phyloP scores from a whole-genome alignment of 1,140 invertebrate genomes.

The Lordiphosa mommai region DNA sequence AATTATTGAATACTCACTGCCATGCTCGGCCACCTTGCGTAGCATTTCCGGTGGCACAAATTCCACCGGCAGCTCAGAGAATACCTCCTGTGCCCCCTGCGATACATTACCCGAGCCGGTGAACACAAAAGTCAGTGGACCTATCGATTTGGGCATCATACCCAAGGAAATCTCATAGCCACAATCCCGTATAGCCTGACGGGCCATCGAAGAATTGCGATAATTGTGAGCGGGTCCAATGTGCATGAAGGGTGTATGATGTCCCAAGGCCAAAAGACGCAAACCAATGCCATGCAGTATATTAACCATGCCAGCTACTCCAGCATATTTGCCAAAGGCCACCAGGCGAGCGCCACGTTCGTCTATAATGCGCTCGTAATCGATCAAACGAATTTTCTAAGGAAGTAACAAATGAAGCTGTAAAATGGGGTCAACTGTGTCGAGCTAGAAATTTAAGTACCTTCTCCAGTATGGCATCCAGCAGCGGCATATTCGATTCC shows the following conservation, averaged over 20 bases:
- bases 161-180: constrained; percentile 99
- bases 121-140: constrained; percentile 98
- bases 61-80: constrained; percentile 98
- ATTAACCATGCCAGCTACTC: constrained; percentile 99
- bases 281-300: constrained; percentile 98
- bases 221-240: constrained; percentile 99
- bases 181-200: constrained; percentile 97
- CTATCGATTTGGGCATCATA: constrained; percentile 98
- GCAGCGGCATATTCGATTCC: constrained; percentile 97
- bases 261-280: constrained; percentile 95
- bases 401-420: neutral
- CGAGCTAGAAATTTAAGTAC: constrained; percentile 74
- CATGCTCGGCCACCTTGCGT: constrained; percentile 96
- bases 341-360: constrained; percentile 93
- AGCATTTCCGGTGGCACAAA: constrained; percentile 97
- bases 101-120: constrained; percentile 95
- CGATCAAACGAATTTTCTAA: constrained; percentile 96
- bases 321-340: constrained; percentile 98
- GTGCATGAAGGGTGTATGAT: constrained; percentile 99
- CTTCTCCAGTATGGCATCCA: constrained; percentile 97
- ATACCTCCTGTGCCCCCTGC: constrained; percentile 97
- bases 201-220: constrained; percentile 97
- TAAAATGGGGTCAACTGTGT: neutral
- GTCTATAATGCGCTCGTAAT: constrained; percentile 98
- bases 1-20: constrained; percentile 85